phyloP scores from a whole-genome alignment of 2,797 vertebrate genomes.

The Fundulus diaphanus region DNA sequence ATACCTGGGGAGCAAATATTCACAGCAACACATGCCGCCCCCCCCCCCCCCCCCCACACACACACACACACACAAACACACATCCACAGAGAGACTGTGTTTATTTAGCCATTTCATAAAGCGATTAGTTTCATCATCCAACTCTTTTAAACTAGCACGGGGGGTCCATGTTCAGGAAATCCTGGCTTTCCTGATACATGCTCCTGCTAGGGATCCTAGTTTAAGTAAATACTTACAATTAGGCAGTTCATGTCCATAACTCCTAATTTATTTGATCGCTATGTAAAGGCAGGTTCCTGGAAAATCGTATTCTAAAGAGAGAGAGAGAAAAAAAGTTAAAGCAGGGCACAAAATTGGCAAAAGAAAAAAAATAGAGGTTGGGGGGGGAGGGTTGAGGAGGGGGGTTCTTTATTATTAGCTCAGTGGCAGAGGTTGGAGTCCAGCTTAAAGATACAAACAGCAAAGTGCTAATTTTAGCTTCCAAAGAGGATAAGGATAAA shows the following conservation, averaged over 20 bases:
- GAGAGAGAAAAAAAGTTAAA: neutral
- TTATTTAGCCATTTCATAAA: conserved; percentile 86
- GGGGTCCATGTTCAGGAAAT: conserved; percentile 78
- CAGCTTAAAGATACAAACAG: conserved; percentile 87
- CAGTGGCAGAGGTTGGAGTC: conserved; percentile 83
- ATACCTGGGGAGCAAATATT: neutral
- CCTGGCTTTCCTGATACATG: conserved; percentile 72
- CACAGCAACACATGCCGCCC: conserved; percentile 7
- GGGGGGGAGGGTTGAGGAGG: conserved; percentile 35
- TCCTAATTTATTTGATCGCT: conserved; percentile 10
- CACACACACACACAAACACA: conserved; percentile 38
- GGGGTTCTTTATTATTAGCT: conserved; percentile 78
- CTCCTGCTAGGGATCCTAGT: conserved; percentile 48
- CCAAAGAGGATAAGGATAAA: conserved; percentile 99
- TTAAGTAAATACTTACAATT: conserved; percentile 44
- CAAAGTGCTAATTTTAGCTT: conserved; percentile 97
- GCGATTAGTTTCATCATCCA: conserved; percentile 82
- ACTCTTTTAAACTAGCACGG: conserved; percentile 66
- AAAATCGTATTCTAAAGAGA: neutral
- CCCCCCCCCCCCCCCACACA: conserved; percentile 7
- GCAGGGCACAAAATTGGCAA: neutral
- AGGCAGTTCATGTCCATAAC: conserved; percentile 29
- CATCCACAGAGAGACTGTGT: conserved; percentile 55
- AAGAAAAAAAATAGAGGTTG: conserved; percentile 19
- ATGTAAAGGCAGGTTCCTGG: neutral